Percentiles rank a stretch among this genome's conserved stretches.
These are phyloP conservation scores for Dicyrtoma fusca DNA, from an alignment of 2,888 invertebrate genomes.

Conservation along the genomic window DNA sequence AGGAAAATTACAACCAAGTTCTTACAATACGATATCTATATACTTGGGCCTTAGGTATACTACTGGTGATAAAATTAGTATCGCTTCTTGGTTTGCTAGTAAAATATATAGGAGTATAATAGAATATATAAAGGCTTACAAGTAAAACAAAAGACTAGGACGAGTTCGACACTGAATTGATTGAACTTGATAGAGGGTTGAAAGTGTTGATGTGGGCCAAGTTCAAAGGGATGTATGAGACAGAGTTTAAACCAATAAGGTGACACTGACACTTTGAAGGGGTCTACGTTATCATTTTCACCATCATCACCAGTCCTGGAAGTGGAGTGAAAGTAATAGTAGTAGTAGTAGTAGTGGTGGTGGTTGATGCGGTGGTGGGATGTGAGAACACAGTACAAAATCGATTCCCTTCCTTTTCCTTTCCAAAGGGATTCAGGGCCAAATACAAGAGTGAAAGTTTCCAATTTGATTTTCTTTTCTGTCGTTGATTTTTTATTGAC, in stretches of 20 bases:
- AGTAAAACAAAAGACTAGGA: not conserved
- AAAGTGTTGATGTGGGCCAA: not conserved
- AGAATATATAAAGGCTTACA: not conserved
- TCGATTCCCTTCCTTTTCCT: not conserved
- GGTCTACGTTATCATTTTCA: not conserved
- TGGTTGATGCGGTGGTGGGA: too few species aligned
- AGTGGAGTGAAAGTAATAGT: too few species aligned
- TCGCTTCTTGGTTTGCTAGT: too few species aligned
- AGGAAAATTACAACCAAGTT: too few species aligned
- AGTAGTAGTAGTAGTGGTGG: too few species aligned
- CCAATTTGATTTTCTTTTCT: conserved; percentile 6
- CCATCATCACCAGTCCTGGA: not conserved
- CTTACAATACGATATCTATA: too few species aligned
- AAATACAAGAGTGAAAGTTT: not conserved
- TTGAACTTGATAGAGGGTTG: not conserved
- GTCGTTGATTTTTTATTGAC: not conserved
- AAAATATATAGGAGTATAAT: too few species aligned
- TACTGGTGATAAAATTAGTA: too few species aligned
- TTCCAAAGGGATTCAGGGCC: too few species aligned
- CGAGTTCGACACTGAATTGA: not conserved
- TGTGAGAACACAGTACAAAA: not conserved
- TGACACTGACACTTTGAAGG: not conserved
- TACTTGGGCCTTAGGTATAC: too few species aligned
- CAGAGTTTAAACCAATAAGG: not conserved
- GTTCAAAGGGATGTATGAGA: not conserved